Base-by-base conservation (phyloP, 2,113 vertebrate species). In the Dipodomys stephensi region DNA sequence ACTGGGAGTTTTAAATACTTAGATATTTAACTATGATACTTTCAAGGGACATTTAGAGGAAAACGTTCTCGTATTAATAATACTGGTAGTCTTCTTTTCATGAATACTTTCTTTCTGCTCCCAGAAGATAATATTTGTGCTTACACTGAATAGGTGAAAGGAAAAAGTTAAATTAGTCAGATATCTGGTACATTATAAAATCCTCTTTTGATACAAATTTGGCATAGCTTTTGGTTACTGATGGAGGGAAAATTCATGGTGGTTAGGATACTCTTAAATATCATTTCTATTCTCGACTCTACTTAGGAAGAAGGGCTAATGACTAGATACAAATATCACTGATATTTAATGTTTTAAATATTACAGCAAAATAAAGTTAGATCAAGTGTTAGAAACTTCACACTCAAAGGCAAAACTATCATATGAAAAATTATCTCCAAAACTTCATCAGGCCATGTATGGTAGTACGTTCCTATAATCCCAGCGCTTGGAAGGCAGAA, bases 91-190 rank as follows among this genome's bases (percentile, higher is more conserved):
- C 81, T 92, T 86, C 74, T 67, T 83, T 88, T 87, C 60, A 88
- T 83, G 28, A 96, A 83, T 72, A 23, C 27, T n/a, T 39, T 1
- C 22, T 19, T 62, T 86, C 32, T 73, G 19, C 18, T 88, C 32
- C 92, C 44, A 86, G 39, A 95, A 83, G 16, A 67, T 57, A 89
- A 30, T 10, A 91, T 92, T 72, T 85, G 57, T 90, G n/a, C 79
- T 8, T 87, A 93, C 11, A 67, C 5, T 77, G n/a, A 90, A 77
- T 44, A 87, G 28, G 6, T 72, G 23, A 95, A 91, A 65, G 57
- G 35, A 20, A 90, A 84, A 88, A 68, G 35, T 86, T 49, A 1
- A 53, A 4, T 68, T 4, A 81, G 79, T 93, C 23, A 92, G 79
- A 64, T 53, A 77, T 49, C 62, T 60, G 10, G 79, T 46, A 53